A percentile compares a stretch with the other conserved stretches of the same genome.
Conservation (phyloP, 2,797 vertebrate species). For the Petrocephalus schoutedeni region DNA sequence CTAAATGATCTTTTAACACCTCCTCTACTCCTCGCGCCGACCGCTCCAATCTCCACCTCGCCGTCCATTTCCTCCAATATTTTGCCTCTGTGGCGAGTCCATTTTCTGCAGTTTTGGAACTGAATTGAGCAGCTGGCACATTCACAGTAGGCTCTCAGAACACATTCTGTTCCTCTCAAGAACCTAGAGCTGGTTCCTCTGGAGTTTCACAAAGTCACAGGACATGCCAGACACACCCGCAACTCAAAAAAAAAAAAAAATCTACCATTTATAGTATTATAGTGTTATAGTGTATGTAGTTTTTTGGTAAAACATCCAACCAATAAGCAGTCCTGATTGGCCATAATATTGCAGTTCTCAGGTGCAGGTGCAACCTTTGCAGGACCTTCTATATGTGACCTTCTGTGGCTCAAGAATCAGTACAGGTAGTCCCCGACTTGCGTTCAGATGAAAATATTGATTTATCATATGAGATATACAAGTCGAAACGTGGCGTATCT, state of each 20-base stretch:
- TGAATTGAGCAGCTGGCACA: neutral
- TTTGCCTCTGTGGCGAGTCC: neutral
- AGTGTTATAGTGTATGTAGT: neutral
- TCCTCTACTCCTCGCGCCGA: neutral
- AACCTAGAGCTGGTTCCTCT: neutral
- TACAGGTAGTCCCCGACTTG: too few relatives aligned
- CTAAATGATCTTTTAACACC: neutral
- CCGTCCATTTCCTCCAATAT: neutral
- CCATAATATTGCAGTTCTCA: neutral
- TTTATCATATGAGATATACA: too few relatives aligned
- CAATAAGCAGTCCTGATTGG: neutral
- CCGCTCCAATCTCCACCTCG: neutral
- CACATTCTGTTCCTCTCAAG: neutral
- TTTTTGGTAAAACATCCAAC: neutral
- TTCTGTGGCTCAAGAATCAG: neutral
- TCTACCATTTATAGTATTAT: neutral
- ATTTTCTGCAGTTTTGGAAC: neutral
- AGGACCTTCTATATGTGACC: neutral
- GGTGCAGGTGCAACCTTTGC: neutral
- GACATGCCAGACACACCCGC: neutral
- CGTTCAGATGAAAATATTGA: too few relatives aligned
- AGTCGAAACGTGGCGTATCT: too few relatives aligned
- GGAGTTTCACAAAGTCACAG: neutral
- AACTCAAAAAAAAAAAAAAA: neutral
- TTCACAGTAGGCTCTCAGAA: neutral